Evolutionary conservation across 1,140 invertebrate genomes (phyloP).

Genomic region (Brachionus calyciflorus): DNA sequence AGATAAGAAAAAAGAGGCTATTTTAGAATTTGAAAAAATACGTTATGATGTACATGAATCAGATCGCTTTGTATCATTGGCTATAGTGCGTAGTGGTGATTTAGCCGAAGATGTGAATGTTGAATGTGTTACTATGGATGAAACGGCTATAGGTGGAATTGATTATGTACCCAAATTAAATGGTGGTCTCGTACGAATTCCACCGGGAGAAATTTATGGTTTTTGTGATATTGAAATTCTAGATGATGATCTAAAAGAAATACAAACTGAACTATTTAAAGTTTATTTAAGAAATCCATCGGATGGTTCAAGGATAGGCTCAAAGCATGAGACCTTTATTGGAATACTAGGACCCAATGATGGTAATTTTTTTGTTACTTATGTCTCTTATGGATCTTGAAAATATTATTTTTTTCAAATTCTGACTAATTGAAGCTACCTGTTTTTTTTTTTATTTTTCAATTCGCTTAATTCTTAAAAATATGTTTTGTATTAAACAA

Average conservation of each 20-base stretch:
- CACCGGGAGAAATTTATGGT: neutral
- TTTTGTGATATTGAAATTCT: slow-evolving; percentile 41
- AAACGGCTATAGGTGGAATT: neutral
- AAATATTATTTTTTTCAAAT: neutral
- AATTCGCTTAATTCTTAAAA: too few species aligned
- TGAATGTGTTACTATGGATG: slow-evolving; percentile 22
- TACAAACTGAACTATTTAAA: slow-evolving; percentile 8
- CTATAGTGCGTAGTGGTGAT: slow-evolving; percentile 50
- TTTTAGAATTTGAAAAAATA: slow-evolving; percentile 53
- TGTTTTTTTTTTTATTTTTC: too few species aligned
- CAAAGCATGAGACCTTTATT: neutral
- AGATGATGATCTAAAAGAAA: slow-evolving; percentile 23
- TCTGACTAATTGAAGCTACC: neutral
- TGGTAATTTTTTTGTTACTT: neutral
- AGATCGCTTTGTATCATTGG: slow-evolving; percentile 51
- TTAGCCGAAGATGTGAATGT: neutral
- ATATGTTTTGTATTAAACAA: too few species aligned
- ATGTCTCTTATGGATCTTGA: neutral
- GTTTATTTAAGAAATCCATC: slow-evolving; percentile 16
- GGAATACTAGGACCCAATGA: slow-evolving; percentile 5
- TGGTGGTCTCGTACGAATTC: neutral
- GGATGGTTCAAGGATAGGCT: neutral
- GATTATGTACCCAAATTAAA: neutral
- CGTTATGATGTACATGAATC: slow-evolving; percentile 53
- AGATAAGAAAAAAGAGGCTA: slow-evolving; percentile 53